Evolutionary conservation across 2,113 vertebrate species (phyloP).

Genomic region (Cynoglossus semilaevis): DNA sequence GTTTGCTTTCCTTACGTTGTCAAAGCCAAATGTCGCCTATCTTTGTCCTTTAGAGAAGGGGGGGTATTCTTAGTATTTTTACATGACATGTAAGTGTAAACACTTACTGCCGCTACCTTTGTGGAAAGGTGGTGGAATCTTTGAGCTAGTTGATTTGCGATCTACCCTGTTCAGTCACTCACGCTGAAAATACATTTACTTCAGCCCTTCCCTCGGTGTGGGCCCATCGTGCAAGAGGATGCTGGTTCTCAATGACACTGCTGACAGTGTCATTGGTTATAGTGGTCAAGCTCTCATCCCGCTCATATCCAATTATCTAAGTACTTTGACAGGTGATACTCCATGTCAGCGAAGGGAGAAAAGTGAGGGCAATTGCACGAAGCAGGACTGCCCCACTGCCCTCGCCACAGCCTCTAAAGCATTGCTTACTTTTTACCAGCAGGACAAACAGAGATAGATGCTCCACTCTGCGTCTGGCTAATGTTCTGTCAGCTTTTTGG

Average conservation of each 20-base stretch:
- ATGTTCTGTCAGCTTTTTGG: constrained; percentile 78
- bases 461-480: constrained; percentile 82
- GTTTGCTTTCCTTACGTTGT: constrained; percentile 27
- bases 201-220: constrained; percentile 58
- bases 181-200: constrained; percentile 65
- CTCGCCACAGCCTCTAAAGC: constrained; percentile 80
- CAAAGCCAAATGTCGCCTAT: constrained; percentile 49
- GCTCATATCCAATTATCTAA: constrained; percentile 80
- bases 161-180: constrained; percentile 65
- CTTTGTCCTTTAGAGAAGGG: constrained; percentile 52
- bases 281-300: constrained; percentile 60
- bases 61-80: constrained; percentile 72
- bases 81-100: constrained; percentile 62
- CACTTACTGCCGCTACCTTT: constrained; percentile 57
- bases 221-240: constrained; percentile 65
- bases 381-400: constrained; percentile 56
- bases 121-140: constrained; percentile 46
- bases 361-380: constrained; percentile 59
- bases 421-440: constrained; percentile 89
- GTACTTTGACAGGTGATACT: constrained; percentile 88
- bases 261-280: constrained; percentile 71
- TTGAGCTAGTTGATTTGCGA: constrained; percentile 66
- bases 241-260: constrained; percentile 56
- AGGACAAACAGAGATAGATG: constrained; percentile 83
- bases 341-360: constrained; percentile 89